Conservation (phyloP, 2,797 vertebrate species). For the Helostoma temminkii region DNA sequence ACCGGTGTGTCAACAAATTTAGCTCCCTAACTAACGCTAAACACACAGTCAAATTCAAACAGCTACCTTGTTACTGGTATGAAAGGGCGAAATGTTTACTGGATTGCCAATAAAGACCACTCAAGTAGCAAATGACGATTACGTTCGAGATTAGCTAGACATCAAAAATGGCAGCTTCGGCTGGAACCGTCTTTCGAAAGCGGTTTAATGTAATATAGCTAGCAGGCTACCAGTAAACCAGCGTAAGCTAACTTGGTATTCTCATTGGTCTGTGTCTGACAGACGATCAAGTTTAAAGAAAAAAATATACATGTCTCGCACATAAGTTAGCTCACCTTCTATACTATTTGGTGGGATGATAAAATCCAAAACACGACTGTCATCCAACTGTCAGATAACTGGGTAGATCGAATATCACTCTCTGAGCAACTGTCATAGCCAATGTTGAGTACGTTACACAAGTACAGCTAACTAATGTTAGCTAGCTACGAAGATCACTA, state of each 20-base stretch:
- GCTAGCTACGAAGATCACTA: slow-evolving; percentile 40
- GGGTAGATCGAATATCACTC: slow-evolving; percentile 26
- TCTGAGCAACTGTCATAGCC: slow-evolving; percentile 45
- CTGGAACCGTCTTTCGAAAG: slow-evolving; percentile 51
- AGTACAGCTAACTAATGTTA: slow-evolving; percentile 38
- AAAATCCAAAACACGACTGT: slow-evolving; percentile 39
- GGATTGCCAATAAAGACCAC: not conserved
- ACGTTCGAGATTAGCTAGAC: slow-evolving; percentile 50
- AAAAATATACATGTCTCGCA: slow-evolving; percentile 30
- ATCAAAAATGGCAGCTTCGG: slow-evolving; percentile 75
- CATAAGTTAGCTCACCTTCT: slow-evolving; percentile 36
- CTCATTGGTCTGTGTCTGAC: slow-evolving; percentile 33
- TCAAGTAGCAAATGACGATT: slow-evolving; percentile 17
- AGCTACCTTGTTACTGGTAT: slow-evolving; percentile 10
- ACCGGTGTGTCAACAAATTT: slow-evolving; percentile 71
- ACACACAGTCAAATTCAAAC: slow-evolving; percentile 20
- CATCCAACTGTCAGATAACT: slow-evolving; percentile 25
- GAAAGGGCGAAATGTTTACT: not conserved
- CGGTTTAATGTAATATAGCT: slow-evolving; percentile 63
- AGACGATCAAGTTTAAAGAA: slow-evolving; percentile 38
- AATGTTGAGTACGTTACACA: slow-evolving; percentile 24
- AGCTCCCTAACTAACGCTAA: slow-evolving; percentile 26
- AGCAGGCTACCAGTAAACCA: slow-evolving; percentile 53
- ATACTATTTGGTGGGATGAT: not conserved
- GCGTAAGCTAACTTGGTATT: slow-evolving; percentile 50